Percentiles rank a stretch among this genome's conserved stretches.
Conservation (phyloP, 2,888 invertebrate genomes). For the Alloplasta piceator region DNA sequence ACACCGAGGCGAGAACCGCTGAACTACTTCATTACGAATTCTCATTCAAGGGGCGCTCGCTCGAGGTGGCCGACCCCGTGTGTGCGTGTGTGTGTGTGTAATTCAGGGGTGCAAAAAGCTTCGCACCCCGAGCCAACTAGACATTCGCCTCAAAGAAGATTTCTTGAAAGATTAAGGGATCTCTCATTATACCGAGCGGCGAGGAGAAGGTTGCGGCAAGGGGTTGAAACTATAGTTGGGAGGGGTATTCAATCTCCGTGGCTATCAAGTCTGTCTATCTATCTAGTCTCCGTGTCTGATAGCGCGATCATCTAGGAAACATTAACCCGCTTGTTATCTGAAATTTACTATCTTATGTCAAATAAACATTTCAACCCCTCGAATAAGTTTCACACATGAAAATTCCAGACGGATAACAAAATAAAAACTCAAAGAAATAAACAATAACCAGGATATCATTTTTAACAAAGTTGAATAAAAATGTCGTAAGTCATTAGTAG, state of each 20-base stretch:
- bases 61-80: slow-evolving; percentile 27
- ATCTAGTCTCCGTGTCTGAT: slow-evolving; percentile 29
- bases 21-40: slow-evolving; percentile 58
- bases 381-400: slow-evolving; percentile 24
- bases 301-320: slow-evolving; percentile 34
- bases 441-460: too few relatives aligned
- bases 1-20: slow-evolving; percentile 28
- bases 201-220: not conserved
- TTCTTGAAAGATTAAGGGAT: slow-evolving; percentile 59
- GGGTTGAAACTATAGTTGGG: not conserved
- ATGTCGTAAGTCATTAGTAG: too few relatives aligned
- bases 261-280: slow-evolving; percentile 46
- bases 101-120: slow-evolving; percentile 44
- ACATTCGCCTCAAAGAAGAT: slow-evolving; percentile 50
- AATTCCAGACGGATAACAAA: not conserved
- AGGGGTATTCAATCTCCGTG: slow-evolving; percentile 45
- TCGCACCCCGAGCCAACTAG: slow-evolving; percentile 34
- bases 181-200: slow-evolving; percentile 31
- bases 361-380: slow-evolving; percentile 26
- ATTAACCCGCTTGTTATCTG: slow-evolving; percentile 22
- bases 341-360: slow-evolving; percentile 30
- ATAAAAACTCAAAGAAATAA: too few relatives aligned
- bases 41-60: slow-evolving; percentile 49
- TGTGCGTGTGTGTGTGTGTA: slow-evolving; percentile 12
- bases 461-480: too few relatives aligned